Conservation (phyloP, 2,113 vertebrate genomes). For the Sula dactylatra region DNA sequence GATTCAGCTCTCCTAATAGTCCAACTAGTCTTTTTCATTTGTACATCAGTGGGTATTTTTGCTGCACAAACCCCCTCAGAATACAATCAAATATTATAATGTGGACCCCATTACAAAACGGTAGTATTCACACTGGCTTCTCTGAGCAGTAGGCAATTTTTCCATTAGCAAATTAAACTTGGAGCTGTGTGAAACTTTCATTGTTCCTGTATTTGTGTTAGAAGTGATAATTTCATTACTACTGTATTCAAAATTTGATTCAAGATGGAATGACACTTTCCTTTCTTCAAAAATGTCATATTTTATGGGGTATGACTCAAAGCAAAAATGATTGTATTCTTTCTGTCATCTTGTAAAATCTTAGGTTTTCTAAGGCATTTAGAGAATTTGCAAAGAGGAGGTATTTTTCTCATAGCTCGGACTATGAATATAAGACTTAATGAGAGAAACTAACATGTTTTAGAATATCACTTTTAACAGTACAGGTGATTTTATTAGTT, state of each 20-base stretch:
- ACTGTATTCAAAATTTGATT: conserved; percentile 25
- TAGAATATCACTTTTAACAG: background rate
- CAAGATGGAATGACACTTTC: conserved; percentile 49
- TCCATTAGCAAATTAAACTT: conserved; percentile 43
- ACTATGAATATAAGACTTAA: background rate
- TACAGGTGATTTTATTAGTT: background rate
- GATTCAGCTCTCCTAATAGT: background rate
- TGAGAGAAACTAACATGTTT: background rate
- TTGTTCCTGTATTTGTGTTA: conserved; percentile 11
- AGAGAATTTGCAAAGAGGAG: background rate
- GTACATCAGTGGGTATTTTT: conserved; percentile 32
- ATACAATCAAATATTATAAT: conserved; percentile 60
- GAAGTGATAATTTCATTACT: conserved; percentile 58
- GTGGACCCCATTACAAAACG: background rate
- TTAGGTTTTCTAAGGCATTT: background rate
- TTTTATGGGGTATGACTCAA: conserved; percentile 26
- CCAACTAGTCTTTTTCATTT: background rate
- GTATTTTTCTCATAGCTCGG: background rate
- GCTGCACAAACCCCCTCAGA: background rate
- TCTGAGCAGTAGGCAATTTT: conserved; percentile 54
- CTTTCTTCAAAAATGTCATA: conserved; percentile 56
- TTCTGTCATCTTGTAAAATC: conserved; percentile 45
- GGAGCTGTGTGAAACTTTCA: conserved; percentile 20
- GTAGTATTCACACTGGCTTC: conserved; percentile 55
- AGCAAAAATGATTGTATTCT: conserved; percentile 28